Percentiles rank a stretch among this genome's conserved stretches.
Evolutionary conservation across 2,888 invertebrate genomes (phyloP).

Genomic region (Pegoplata infirma): DNA sequence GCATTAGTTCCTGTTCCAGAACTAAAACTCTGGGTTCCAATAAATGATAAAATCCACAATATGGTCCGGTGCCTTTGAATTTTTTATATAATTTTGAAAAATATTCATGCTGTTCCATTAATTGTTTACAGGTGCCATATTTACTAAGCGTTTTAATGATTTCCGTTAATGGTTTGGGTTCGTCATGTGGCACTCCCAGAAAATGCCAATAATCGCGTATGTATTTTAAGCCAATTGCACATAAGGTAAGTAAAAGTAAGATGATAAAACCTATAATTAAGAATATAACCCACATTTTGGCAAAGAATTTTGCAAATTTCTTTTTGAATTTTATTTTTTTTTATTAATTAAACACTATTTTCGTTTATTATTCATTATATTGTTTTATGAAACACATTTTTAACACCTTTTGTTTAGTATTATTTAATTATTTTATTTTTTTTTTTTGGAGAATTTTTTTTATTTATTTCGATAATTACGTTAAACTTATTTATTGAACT

Average conservation of each 20-base stretch:
- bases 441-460: neutral
- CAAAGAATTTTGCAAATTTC: neutral
- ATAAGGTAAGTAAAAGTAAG: conserved; percentile 65
- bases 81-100: conserved; percentile 69
- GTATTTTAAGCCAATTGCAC: conserved; percentile 67
- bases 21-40: conserved; percentile 71
- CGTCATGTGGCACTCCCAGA: conserved; percentile 71
- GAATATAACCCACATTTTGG: conserved; percentile 71
- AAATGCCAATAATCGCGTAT: conserved; percentile 73
- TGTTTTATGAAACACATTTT: conserved; percentile 6
- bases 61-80: conserved; percentile 72
- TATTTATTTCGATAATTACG: conserved; percentile 5
- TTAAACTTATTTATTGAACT: conserved; percentile 23
- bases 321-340: neutral
- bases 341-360: neutral
- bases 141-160: conserved; percentile 66
- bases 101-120: conserved; percentile 66
- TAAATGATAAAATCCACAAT: conserved; percentile 74
- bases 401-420: conserved; percentile 5
- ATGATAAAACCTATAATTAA: conserved; percentile 69
- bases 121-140: conserved; percentile 39
- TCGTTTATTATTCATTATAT: neutral
- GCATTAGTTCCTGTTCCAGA: conserved; percentile 73
- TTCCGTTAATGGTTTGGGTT: conserved; percentile 69
- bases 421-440: conserved; percentile 6